A percentile compares a stretch with the other conserved stretches of the same genome.
phyloP scores from a whole-genome alignment of 2,113 vertebrate genomes.

The Periophthalmodon schlosseri region DNA sequence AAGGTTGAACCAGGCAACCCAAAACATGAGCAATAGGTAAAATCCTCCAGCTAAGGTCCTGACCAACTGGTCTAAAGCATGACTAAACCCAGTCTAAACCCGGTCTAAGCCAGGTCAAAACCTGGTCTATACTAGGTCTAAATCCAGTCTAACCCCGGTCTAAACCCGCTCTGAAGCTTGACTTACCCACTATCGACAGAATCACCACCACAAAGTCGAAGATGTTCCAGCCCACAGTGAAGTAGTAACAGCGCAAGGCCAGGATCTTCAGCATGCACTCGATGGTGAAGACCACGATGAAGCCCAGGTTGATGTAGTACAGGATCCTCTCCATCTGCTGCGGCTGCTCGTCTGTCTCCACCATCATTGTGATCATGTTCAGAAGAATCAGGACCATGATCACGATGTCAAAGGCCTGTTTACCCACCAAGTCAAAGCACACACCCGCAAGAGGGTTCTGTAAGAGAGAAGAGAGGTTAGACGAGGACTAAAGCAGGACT shows the following conservation, averaged over 20 bases:
- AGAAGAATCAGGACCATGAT: slow-evolving; percentile 98
- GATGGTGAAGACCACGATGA: slow-evolving; percentile 90
- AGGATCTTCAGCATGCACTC: slow-evolving; percentile 92
- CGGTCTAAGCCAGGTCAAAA: no score
- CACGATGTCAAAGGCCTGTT: slow-evolving; percentile 94
- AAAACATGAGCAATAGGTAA: no score
- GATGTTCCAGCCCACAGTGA: slow-evolving; percentile 98
- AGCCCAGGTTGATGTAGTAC: slow-evolving; percentile 92
- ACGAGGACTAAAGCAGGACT: no score
- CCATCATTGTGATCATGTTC: slow-evolving; percentile 99
- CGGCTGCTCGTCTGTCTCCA: slow-evolving; percentile 96
- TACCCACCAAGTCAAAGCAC: slow-evolving; percentile 91
- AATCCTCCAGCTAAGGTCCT: no score
- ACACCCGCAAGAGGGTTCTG: slow-evolving; percentile 93
- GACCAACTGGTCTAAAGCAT: no score
- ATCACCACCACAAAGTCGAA: slow-evolving; percentile 99
- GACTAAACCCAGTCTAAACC: no score
- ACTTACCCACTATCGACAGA: slow-evolving; percentile 93
- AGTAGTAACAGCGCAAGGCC: slow-evolving; percentile 92
- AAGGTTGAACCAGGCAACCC: no score
- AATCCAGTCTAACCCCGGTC: neutral
- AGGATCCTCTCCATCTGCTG: slow-evolving; percentile 85
- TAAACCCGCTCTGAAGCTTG: no score
- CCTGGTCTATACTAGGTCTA: neutral
- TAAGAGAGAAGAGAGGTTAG: neutral